phyloP scores from a whole-genome alignment of 2,797 vertebrate genomes.

The Aulostomus chinensis region DNA sequence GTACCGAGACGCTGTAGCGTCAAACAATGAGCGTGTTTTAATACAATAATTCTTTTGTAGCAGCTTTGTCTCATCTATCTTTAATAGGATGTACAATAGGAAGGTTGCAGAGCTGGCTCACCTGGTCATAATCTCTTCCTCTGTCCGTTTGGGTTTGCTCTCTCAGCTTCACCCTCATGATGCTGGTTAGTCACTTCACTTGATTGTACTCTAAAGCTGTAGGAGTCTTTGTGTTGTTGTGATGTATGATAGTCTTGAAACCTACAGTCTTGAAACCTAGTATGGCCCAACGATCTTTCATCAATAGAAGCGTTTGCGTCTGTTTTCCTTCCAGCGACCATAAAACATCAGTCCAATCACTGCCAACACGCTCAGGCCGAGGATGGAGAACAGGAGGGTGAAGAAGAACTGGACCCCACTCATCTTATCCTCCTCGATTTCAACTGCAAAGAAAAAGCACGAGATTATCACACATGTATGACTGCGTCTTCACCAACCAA shows the following conservation, averaged over 20 bases:
- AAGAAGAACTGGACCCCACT: slow-evolving; percentile 87
- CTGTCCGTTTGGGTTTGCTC: background rate
- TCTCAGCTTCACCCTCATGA: slow-evolving; percentile 7
- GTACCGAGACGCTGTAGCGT: background rate
- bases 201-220: slow-evolving; percentile 15
- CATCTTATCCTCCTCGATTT: slow-evolving; percentile 79
- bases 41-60: too few species aligned
- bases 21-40: too few species aligned
- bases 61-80: background rate
- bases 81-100: background rate
- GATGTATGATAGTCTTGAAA: slow-evolving; percentile 4
- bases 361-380: slow-evolving; percentile 84
- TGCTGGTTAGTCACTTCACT: slow-evolving; percentile 8
- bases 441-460: slow-evolving; percentile 71
- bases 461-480: background rate
- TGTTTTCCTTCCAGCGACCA: slow-evolving; percentile 92
- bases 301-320: slow-evolving; percentile 95
- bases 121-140: too few species aligned
- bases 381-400: slow-evolving; percentile 86
- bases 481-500: too few species aligned
- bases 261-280: slow-evolving; percentile 1
- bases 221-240: slow-evolving; percentile 16
- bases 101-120: slow-evolving; percentile 22
- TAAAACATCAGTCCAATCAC: slow-evolving; percentile 85
- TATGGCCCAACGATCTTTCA: background rate